A percentile compares a stretch with the other conserved stretches of the same genome.
Conservation (phyloP, 2,113 vertebrate genomes). For the Vidua chalybeata region DNA sequence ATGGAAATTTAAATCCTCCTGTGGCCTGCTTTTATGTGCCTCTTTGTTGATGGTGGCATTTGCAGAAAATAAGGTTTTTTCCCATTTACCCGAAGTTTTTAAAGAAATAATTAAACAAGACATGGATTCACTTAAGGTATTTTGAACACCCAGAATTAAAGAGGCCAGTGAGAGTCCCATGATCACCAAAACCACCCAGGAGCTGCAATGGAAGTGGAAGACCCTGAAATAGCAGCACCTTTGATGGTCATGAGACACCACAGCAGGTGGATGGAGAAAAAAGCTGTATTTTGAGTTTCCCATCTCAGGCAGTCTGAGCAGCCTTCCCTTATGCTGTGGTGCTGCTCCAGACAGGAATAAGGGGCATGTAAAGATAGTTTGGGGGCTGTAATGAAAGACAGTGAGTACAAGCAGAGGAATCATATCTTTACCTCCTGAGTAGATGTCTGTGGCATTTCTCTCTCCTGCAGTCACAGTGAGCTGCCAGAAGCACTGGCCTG, state of each 20-base stretch:
- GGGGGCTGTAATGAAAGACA: background rate
- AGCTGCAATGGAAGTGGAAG: background rate
- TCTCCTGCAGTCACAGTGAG: background rate
- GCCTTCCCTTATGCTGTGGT: background rate
- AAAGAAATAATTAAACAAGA: background rate
- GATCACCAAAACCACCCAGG: background rate
- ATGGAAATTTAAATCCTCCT: background rate
- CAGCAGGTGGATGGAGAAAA: background rate
- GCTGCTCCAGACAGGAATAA: background rate
- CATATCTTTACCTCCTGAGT: background rate
- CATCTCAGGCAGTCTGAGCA: background rate
- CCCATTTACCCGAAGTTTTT: background rate
- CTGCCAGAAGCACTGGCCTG: background rate
- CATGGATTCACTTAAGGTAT: accelerated
- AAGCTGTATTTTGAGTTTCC: background rate
- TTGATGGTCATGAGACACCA: background rate
- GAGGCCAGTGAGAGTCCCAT: background rate
- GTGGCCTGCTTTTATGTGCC: background rate
- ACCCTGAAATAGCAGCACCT: background rate
- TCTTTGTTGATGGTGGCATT: background rate
- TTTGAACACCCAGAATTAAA: background rate
- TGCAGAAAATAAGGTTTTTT: background rate
- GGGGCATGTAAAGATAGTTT: background rate
- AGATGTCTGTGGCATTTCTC: background rate
- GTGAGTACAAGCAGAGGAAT: background rate